Evolutionary conservation across 2,113 vertebrate genomes (phyloP).

Genomic region (Pungitius pungitius): DNA sequence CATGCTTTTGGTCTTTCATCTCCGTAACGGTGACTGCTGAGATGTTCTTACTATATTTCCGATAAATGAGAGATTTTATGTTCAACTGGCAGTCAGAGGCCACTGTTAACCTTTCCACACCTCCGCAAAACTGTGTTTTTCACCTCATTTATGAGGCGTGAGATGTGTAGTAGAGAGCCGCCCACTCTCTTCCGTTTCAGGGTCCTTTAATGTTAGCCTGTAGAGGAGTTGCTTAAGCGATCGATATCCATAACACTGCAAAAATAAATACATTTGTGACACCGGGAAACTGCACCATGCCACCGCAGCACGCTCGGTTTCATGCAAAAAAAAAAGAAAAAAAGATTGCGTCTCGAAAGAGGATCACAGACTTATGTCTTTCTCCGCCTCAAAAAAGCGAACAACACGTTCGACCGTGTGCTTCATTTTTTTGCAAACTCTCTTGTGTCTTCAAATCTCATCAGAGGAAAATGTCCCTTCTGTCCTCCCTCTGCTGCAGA

Average conservation of each 20-base stretch:
- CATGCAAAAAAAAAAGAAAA: background rate
- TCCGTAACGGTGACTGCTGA: slow-evolving; percentile 27
- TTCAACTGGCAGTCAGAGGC: slow-evolving; percentile 57
- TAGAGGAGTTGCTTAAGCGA: slow-evolving; percentile 53
- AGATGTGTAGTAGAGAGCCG: slow-evolving; percentile 48
- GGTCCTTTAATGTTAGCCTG: slow-evolving; percentile 64
- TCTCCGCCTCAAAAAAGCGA: slow-evolving; percentile 24
- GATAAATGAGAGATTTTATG: slow-evolving; percentile 66
- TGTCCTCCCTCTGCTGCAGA: slow-evolving; percentile 72
- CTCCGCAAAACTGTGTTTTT: slow-evolving; percentile 45
- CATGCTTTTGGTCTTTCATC: slow-evolving; percentile 37
- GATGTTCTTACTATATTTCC: slow-evolving; percentile 62
- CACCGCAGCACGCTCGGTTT: slow-evolving; percentile 57
- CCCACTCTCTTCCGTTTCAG: slow-evolving; percentile 57
- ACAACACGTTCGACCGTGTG: slow-evolving; percentile 20
- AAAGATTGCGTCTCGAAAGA: slow-evolving; percentile 18
- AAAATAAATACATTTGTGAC: slow-evolving; percentile 80
- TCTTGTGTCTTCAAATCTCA: slow-evolving; percentile 64
- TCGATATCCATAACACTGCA: slow-evolving; percentile 76
- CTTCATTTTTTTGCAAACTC: slow-evolving; percentile 30
- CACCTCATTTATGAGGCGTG: slow-evolving; percentile 60
- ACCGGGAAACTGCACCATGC: slow-evolving; percentile 39
- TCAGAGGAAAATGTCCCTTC: slow-evolving; percentile 71
- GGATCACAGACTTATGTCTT: slow-evolving; percentile 23
- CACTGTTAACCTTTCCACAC: slow-evolving; percentile 65